A percentile compares a stretch with the other conserved stretches of the same genome.
Conservation (phyloP, 2,113 vertebrate genomes). For the Camarhynchus parvulus region DNA sequence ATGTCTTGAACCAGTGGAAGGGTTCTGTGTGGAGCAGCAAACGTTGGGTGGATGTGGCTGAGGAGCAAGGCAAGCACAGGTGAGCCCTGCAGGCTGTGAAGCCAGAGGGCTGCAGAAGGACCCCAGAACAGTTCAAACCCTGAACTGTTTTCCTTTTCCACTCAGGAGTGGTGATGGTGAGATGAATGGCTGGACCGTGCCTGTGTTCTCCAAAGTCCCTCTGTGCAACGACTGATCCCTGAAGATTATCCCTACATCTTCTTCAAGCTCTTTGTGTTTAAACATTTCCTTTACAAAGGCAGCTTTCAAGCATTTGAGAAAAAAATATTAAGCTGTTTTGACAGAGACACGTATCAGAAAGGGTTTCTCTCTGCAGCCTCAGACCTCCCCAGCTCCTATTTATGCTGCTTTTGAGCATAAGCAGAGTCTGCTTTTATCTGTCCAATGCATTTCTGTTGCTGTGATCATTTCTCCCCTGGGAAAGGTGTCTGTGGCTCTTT, state of each 20-base stretch:
- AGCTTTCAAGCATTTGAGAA: slow-evolving; percentile 39
- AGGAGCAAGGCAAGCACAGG: background rate
- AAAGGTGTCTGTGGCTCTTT: background rate
- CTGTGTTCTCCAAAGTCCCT: slow-evolving; percentile 18
- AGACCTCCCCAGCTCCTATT: slow-evolving; percentile 36
- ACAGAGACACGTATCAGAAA: background rate
- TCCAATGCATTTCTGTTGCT: slow-evolving; percentile 27
- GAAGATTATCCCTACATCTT: slow-evolving; percentile 35
- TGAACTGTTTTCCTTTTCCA: background rate
- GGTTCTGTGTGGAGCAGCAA: background rate
- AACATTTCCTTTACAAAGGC: slow-evolving; percentile 26
- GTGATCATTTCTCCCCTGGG: slow-evolving; percentile 23
- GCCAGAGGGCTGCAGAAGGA: background rate
- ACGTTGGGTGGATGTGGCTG: rapidly evolving
- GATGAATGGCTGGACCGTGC: background rate
- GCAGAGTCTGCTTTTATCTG: slow-evolving; percentile 31
- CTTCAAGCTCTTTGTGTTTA: slow-evolving; percentile 25
- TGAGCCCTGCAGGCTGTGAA: background rate
- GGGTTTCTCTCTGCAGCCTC: slow-evolving; percentile 1
- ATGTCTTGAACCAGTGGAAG: background rate
- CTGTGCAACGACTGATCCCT: background rate
- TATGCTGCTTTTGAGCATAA: slow-evolving; percentile 21
- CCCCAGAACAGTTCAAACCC: background rate
- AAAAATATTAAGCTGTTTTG: slow-evolving; percentile 39
- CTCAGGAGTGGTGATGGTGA: background rate